Conservation (phyloP, 2,888 invertebrate genomes). For the Plagodis dolabraria region DNA sequence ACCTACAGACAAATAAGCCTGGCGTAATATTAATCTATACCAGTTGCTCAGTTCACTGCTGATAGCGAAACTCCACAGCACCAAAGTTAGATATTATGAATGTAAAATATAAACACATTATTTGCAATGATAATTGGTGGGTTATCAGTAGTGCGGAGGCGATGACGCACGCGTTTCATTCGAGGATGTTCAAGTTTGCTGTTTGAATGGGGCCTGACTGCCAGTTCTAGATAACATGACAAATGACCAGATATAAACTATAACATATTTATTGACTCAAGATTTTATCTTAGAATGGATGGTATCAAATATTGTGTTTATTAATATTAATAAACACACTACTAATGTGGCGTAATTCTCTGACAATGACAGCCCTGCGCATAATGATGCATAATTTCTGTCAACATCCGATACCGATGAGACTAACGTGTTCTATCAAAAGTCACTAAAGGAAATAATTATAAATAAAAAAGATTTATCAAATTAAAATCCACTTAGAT, state of each 20-base stretch:
- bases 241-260: neutral
- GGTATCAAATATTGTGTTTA: too few species aligned
- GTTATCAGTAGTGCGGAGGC: conserved; percentile 78
- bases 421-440: too few species aligned
- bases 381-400: too few species aligned
- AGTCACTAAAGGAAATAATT: too few species aligned
- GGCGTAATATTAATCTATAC: conserved; percentile 62
- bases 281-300: too few species aligned
- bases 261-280: too few species aligned
- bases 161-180: conserved; percentile 76
- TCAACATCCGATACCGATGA: too few species aligned
- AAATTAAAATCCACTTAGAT: too few species aligned
- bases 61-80: conserved; percentile 67
- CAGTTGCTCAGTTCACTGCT: conserved; percentile 46
- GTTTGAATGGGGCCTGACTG: conserved; percentile 8
- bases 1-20: conserved; percentile 58
- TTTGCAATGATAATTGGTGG: conserved; percentile 82
- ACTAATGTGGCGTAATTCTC: too few species aligned
- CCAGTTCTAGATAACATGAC: conserved; percentile 13
- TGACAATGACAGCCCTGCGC: too few species aligned
- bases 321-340: too few species aligned
- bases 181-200: conserved; percentile 47
- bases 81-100: conserved; percentile 58
- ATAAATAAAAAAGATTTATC: too few species aligned
- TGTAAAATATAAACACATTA: conserved; percentile 74